Base-by-base conservation (phyloP, 2,113 vertebrate species). In the Okapia johnstoni region DNA sequence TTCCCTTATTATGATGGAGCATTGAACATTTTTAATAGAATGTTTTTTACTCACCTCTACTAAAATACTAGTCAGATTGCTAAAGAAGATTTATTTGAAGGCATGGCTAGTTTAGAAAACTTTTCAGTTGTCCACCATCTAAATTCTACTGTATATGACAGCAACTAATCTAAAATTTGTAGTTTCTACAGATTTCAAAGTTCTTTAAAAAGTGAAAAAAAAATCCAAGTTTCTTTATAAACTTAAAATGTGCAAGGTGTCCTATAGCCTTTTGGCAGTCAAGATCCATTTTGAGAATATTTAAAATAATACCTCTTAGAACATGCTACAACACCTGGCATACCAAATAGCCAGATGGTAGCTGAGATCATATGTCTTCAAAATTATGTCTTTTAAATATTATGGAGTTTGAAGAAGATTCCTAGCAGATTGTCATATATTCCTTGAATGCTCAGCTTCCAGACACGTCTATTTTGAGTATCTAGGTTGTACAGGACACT, bases 281-380 rank as follows among this genome's bases (percentile, higher is more conserved):
- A 95, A 77, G 36, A 61, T 58, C 33, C n/a, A 90, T 80, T 95
- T 70, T 52, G 21, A 93, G 43, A 94, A 87, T 87, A 81, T 85
- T 95, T 80, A 90, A 94, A 84, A 95, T 60, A 85, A 60, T 96
- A 81, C 63, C 5, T 97, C n/a, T 90, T 96, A 43, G 84, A 96
- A 92, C 46, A 90, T 83, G 7, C 40, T 63, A 54, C 84, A 87
- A 87, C 30, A 97, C 76, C 63, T 93, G 58, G 92, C 52, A 95
- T 85, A 86, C 40, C 40, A 87, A 92, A 92, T 8, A 86, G 12
- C 28, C 80, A 90, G 70, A 85, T 94, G 52, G 73, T 89, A 93
- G 46, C 61, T 70, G 28, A 73, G 50, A 79, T 88, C 54, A 26
- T 52, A 33, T 55, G 46, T 76, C 90, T 83, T 93, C 76, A 77